Conservation (phyloP, 1,140 invertebrate genomes). For the Scaptodrosophila lebanonensis region DNA sequence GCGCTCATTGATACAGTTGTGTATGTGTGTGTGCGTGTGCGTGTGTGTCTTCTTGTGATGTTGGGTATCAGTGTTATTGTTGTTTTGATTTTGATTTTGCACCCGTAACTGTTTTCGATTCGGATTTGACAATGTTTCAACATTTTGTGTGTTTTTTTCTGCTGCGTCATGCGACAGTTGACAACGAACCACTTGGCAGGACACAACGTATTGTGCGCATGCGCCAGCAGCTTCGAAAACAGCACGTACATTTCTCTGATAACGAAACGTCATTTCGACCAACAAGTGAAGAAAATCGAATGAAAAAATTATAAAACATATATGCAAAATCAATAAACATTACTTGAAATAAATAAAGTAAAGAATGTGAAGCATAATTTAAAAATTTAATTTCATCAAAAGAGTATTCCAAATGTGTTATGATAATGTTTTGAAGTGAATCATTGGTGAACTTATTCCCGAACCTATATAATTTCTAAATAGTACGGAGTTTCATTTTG, state of each 20-base stretch:
- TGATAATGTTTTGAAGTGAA: too few relatives aligned
- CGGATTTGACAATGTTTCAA: slow-evolving; percentile 52
- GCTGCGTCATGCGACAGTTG: slow-evolving; percentile 76
- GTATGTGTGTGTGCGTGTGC: slow-evolving; percentile 11
- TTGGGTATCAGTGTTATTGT: slow-evolving; percentile 71
- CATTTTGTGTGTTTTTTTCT: slow-evolving; percentile 48
- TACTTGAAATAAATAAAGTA: slow-evolving; percentile 26
- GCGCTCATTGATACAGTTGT: slow-evolving; percentile 31
- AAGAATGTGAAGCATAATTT: slow-evolving; percentile 22
- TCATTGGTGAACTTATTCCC: too few relatives aligned
- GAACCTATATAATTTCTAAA: too few relatives aligned
- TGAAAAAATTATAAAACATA: neutral
- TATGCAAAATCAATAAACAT: neutral
- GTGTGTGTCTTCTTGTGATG: slow-evolving; percentile 51
- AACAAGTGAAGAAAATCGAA: slow-evolving; percentile 4
- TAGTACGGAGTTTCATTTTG: too few relatives aligned
- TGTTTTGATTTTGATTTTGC: slow-evolving; percentile 74
- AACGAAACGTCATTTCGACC: slow-evolving; percentile 5
- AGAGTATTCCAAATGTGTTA: too few relatives aligned
- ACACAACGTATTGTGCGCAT: slow-evolving; percentile 65
- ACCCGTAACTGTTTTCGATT: slow-evolving; percentile 44
- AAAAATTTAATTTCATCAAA: too few relatives aligned
- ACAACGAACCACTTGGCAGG: slow-evolving; percentile 74
- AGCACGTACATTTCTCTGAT: slow-evolving; percentile 1
- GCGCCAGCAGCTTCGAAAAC: slow-evolving; percentile 38